Base-by-base conservation (phyloP, 1,140 invertebrate genomes). In the Tetramorium alpestre region DNA sequence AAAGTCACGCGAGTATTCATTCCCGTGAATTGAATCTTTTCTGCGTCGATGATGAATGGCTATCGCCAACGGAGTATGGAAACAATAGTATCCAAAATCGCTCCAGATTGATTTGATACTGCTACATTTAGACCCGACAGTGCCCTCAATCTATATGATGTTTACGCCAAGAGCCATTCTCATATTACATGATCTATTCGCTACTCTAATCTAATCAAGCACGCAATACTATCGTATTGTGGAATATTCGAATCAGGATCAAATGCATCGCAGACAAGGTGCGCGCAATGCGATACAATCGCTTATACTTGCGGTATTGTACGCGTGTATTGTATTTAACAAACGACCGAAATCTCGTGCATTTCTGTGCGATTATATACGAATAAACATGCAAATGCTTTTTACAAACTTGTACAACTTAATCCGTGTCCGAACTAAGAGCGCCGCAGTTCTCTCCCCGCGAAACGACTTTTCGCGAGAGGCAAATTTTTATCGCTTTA, bases 401-500 rank as follows among this genome's bases (percentile, higher is more conserved):
- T 33, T 47, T 18, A 38, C 25, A 2, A 25, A 2, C 1, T 41
- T 10, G 11, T 41, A 38, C 11, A 11, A 58, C 44, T 54, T 54
- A 51, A 69, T 51, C 16, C 33, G 33, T 33, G 33, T 33, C 33
- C 60, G 60, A 51, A 51, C 25, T 51, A 28, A 38, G 38, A 73
- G 62, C 16, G 38, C 44, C 44, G 18, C 18, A 25, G 25, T 47
- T 84, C 75, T 49, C n/a, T 56, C 64, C 28, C 16, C 33, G 56
- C 25, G 54, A 51, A 86, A 69, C 22, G 22, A 5, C 8, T 85
- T 85, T 85, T 65, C 47, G 2, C 22, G 1, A 10, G 33, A 85
- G 56, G 58, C 18, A 16, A 25, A 85, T 78, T 77, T 78, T 85
- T 78, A 78, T 65, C 38, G 82, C n/a, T n/a, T n/a, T n/a, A n/a